phyloP scores from a whole-genome alignment of 1,140 invertebrate species.

The Ceratina australensis region DNA sequence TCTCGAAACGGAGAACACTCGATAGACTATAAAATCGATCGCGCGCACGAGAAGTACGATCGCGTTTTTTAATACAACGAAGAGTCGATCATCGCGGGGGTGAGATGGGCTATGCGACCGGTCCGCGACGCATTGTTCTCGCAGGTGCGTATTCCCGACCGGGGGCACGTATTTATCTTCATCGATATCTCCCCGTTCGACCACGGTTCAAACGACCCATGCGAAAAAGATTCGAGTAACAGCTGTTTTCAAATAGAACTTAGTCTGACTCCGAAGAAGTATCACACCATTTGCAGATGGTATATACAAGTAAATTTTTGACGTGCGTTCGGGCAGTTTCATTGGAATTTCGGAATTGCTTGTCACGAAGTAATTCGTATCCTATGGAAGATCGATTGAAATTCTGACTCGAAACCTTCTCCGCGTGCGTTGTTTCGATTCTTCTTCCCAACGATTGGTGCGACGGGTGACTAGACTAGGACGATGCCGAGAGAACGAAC shows the following conservation, averaged over 20 bases:
- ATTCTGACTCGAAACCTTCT: too few species aligned
- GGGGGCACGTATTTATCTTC: neutral
- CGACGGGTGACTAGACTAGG: constrained; percentile 28
- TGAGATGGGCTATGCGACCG: constrained; percentile 58
- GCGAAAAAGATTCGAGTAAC: too few species aligned
- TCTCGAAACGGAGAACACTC: neutral
- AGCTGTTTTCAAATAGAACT: too few species aligned
- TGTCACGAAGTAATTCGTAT: neutral
- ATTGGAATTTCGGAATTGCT: too few species aligned
- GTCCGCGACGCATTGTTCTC: constrained; percentile 24
- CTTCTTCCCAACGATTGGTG: neutral
- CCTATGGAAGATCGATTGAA: too few species aligned
- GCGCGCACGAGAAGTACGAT: neutral
- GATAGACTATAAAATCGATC: constrained; percentile 25
- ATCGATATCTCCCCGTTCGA: constrained; percentile 18
- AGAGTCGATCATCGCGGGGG: constrained; percentile 53
- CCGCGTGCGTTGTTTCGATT: too few species aligned
- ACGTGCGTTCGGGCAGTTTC: too few species aligned
- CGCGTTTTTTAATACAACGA: constrained; percentile 6
- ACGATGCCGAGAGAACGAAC: constrained; percentile 8
- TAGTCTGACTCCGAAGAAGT: too few species aligned
- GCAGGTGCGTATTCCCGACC: neutral
- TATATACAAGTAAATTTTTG: too few species aligned
- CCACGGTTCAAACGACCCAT: neutral
- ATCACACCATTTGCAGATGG: too few species aligned